Evolutionary conservation across 2,888 invertebrate genomes (phyloP), one percentile per base, ranked within the genome.

Genomic region (Metellina segmentata): DNA sequence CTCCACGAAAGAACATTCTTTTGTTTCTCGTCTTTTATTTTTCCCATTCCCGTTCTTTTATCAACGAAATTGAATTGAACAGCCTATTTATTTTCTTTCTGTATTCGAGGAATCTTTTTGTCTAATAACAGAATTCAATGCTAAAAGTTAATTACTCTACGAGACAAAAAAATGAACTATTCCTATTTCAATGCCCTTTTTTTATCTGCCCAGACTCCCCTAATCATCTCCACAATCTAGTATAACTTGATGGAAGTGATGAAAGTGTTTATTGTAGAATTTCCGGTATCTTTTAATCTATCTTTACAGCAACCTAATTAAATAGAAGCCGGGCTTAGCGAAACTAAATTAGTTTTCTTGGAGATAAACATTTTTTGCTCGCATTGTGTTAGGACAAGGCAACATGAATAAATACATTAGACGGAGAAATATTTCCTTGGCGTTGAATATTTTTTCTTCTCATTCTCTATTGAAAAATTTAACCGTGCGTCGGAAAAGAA

Each of bases 291-390:
- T 89, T 77, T 75, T 81, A 72, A 87, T 86, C 86, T 81, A 87
- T 81, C 87, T 87, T 87, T 87, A 53, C 79, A 70, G 81, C 71
- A 71, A 69, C 69, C 89, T 89, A 89, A 89, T 89, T 89, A 89
- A 89, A 89, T 89, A 70, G 75, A 82, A 75, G 75, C 81, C 48
- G 53, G 49, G 69, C 53, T 89, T 82, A 16, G 49, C 81, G 70
- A 81, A 88, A 77, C 75, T 82, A 89, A 89, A 81, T 89, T 82
- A 82, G 69, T 89, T 89, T 82, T 75, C 89, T 75, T 77, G 20
- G 81, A 69, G 89, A 89, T 81, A 89, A 75, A 87, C 49, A 87
- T n/a, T 70, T 87, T 87, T 81, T 87, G 85, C 49, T 71, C 5
- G 52, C 87, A 70, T 78, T 86, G 77, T 77, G 61, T 85, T 61